These are phyloP conservation scores for Synchiropus splendidus DNA, from an alignment of 2,113 vertebrate genomes.

Conservation along the genomic window DNA sequence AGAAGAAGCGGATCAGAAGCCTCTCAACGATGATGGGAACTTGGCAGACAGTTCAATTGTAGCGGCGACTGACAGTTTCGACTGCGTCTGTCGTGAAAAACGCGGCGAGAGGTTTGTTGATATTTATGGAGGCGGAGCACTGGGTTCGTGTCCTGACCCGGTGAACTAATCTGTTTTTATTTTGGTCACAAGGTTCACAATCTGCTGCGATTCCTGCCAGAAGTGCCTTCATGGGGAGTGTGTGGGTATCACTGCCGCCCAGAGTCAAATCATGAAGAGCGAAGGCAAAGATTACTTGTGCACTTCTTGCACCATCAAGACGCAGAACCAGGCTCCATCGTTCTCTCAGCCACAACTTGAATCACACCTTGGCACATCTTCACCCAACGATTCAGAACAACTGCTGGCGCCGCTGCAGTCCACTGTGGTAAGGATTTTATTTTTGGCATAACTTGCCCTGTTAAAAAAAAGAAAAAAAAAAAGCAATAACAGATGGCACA, in stretches of 20 bases:
- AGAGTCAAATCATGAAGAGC: constrained; percentile 63
- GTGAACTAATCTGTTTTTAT: too few relatives aligned
- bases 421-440: constrained; percentile 65
- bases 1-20: constrained; percentile 10
- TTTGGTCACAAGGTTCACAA: constrained; percentile 81
- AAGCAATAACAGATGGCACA: too few relatives aligned
- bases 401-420: constrained; percentile 71
- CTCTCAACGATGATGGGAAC: constrained; percentile 10
- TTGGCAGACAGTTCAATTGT: constrained; percentile 31
- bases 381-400: too few relatives aligned
- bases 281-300: constrained; percentile 76
- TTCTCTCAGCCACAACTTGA: constrained; percentile 34
- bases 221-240: constrained; percentile 91
- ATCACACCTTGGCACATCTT: constrained; percentile 47
- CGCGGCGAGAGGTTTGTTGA: constrained; percentile 77
- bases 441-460: too few relatives aligned
- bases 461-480: too few relatives aligned
- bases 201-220: constrained; percentile 87
- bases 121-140: too few relatives aligned
- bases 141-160: constrained; percentile 17
- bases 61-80: constrained; percentile 66
- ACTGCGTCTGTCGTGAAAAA: constrained; percentile 84
- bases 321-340: constrained; percentile 44
- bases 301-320: constrained; percentile 74
- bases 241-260: constrained; percentile 79